Base-by-base conservation (phyloP, 2,113 vertebrate species). In the Cranoglanis bouderius region DNA sequence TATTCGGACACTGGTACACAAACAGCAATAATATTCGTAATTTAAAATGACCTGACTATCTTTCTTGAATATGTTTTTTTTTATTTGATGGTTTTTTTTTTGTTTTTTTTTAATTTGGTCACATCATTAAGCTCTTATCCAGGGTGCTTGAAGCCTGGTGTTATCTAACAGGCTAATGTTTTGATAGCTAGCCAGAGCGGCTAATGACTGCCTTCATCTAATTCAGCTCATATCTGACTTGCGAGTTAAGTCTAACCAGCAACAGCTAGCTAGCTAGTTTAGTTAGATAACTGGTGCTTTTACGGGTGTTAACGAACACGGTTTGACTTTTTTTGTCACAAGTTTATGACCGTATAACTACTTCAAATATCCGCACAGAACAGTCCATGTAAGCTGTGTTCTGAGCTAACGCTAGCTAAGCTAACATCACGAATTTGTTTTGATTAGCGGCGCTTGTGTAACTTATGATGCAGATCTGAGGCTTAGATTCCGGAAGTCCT, bases 391-490 rank as follows among this genome's bases (percentile, higher is more conserved):
- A 46, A 29, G 55, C 63, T 38, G n/a, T 6, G n/a, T 72, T 65
- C 7, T 1, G 29, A 77, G 85, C 85, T 86, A 86, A 51, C 29
- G 65, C 65, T 55, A 38, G 85, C 57, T 59, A 21, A 61, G 61
- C 77, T 87, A 87, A 51, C n/a, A 51, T 24, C 40, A 49, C 40
- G 55, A 65, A 14, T 46, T 80, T 63, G 85, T 78, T 59, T 78
- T 61, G 40, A 67, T 83, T 59, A 46, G 80, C 51, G 6, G 80
- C n/a, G n/a, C 80, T 53, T 57, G 51, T 55, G n/a, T 10, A 35
- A 57, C 29, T 55, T 82, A 18, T 82, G 80, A 57, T 35, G 51
- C 77, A 13, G 75, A 13, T 78, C 19, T n/a, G 1, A 14, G 14
- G 49, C 7, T 32, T 32, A 7, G 29, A 53, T 32, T 38, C 78